These are phyloP conservation scores for Sorex araneus DNA, from an alignment of 2,113 vertebrate species.

Conservation along the genomic window DNA sequence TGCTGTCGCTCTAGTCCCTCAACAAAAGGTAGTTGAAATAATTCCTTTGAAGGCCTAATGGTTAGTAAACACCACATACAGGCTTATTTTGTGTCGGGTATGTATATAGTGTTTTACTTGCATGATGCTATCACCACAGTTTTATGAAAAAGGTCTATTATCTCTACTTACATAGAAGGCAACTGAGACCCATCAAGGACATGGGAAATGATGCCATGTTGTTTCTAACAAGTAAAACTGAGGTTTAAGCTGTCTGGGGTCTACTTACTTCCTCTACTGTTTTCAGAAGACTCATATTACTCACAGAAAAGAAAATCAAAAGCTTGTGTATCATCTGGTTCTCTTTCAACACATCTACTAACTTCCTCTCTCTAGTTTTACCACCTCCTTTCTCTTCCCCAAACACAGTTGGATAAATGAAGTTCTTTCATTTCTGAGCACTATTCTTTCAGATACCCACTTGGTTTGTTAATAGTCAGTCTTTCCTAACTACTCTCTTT, in stretches of 20 bases:
- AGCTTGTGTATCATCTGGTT: not conserved
- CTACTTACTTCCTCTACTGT: not conserved
- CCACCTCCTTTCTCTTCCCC: not conserved
- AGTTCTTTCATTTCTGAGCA: not conserved
- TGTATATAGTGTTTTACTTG: not conserved
- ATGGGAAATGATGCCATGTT: not conserved
- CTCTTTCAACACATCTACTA: not conserved
- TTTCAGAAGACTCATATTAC: not conserved
- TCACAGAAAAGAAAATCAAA: not conserved
- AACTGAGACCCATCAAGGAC: not conserved
- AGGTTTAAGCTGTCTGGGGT: not conserved
- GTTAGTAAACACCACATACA: not conserved
- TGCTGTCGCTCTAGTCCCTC: too few species aligned
- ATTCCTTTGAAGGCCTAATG: not conserved
- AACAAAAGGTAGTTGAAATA: not conserved
- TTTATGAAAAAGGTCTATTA: not conserved
- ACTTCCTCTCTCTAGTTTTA: not conserved
- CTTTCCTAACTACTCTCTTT: not conserved
- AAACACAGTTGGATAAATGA: not conserved
- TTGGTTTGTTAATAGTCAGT: not conserved
- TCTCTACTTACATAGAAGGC: not conserved
- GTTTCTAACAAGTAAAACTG: not conserved
- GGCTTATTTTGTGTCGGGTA: not conserved
- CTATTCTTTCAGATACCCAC: not conserved
- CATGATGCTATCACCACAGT: not conserved